Percentiles rank a stretch among this genome's conserved stretches.
Conservation (phyloP, 2,797 vertebrate species). For the Acrocephalus scirpaceus region DNA sequence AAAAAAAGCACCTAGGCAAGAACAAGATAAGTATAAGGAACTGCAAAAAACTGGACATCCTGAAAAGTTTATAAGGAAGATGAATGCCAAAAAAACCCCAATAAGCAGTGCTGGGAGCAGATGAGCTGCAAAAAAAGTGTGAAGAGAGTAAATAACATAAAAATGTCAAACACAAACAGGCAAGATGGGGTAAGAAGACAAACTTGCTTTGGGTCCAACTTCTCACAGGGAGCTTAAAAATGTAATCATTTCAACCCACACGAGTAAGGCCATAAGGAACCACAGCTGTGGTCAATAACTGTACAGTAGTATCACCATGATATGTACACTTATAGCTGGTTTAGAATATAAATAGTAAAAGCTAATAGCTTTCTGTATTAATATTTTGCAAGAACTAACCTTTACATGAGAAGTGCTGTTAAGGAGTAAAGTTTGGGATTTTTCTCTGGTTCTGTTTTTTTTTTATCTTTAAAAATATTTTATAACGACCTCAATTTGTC, state of each 20-base stretch:
- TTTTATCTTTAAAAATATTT: not conserved
- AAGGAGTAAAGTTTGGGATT: not conserved
- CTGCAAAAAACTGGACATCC: not conserved
- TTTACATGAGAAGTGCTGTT: not conserved
- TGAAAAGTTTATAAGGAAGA: not conserved
- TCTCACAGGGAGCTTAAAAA: not conserved
- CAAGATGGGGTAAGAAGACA: not conserved
- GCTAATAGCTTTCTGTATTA: not conserved
- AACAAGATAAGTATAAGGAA: not conserved
- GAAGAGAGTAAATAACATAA: not conserved
- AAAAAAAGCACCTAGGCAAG: not conserved
- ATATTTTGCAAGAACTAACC: not conserved
- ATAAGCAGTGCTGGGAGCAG: not conserved
- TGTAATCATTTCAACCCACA: not conserved
- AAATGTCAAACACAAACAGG: not conserved
- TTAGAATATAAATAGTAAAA: not conserved
- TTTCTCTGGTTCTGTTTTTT: not conserved
- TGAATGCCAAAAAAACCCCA: not conserved
- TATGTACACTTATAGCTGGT: not conserved
- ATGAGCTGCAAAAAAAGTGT: not conserved
- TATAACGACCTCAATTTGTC: not conserved
- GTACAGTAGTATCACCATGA: no score
- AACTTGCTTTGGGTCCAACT: not conserved
- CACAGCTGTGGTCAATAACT: not conserved
- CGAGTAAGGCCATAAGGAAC: not conserved